Conservation (phyloP, 2,888 invertebrate genomes). For the Patella pellucida region DNA sequence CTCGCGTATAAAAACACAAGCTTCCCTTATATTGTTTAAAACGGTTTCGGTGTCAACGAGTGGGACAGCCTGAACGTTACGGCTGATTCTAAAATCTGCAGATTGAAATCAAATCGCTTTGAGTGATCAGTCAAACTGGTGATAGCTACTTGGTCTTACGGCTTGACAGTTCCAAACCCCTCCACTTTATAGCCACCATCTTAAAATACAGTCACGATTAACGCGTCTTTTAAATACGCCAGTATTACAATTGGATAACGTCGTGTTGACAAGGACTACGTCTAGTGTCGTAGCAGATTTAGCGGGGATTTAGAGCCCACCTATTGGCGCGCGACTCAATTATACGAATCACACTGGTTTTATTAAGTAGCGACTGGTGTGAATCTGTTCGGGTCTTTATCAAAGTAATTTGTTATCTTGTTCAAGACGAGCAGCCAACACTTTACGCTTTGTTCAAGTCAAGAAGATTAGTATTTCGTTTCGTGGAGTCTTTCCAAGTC, state of each 20-base stretch:
- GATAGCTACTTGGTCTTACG: not conserved
- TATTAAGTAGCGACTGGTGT: not conserved
- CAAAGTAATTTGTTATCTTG: not conserved
- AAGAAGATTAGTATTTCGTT: too few relatives aligned
- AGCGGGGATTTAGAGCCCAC: not conserved
- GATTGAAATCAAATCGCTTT: not conserved
- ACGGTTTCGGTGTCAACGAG: not conserved
- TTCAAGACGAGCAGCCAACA: not conserved
- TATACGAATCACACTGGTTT: slow-evolving; percentile 6
- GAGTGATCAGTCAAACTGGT: not conserved
- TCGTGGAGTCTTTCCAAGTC: too few relatives aligned
- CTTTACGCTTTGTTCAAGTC: not conserved
- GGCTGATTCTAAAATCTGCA: not conserved
- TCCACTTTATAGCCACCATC: not conserved
- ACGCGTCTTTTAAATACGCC: slow-evolving; percentile 4
- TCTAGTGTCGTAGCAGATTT: not conserved
- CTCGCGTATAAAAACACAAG: not conserved
- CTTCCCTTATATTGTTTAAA: not conserved
- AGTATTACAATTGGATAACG: not conserved
- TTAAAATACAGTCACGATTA: slow-evolving; percentile 5
- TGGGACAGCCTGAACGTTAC: not conserved
- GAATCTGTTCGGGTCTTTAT: not conserved
- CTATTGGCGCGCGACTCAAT: not conserved
- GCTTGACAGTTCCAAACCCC: not conserved
- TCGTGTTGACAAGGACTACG: not conserved